Percentiles rank a stretch among this genome's conserved stretches.
Evolutionary conservation across 2,113 vertebrate species (phyloP).

Genomic region (Melanotaenia duboulayi): DNA sequence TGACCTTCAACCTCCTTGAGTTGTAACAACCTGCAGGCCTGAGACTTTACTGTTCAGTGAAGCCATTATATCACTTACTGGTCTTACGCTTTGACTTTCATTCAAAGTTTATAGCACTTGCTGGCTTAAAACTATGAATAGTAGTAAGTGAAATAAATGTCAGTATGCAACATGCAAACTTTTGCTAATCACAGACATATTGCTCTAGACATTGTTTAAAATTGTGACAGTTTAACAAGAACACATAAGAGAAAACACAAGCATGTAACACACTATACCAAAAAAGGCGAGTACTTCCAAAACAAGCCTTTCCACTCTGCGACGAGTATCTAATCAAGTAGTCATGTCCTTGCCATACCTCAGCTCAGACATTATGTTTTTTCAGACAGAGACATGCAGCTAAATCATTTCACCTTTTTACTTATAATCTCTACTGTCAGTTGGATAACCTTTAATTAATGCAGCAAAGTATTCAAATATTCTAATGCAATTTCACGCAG

Average conservation of each 20-base stretch:
- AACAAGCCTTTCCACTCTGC: background rate
- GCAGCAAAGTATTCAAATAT: constrained; percentile 20
- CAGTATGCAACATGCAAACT: too few relatives aligned
- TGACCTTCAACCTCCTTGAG: constrained; percentile 30
- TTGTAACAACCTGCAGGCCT: constrained; percentile 34
- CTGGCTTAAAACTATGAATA: too few relatives aligned
- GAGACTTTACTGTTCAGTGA: constrained; percentile 29
- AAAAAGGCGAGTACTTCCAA: background rate
- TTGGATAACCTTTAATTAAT: constrained; percentile 40
- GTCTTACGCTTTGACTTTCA: background rate
- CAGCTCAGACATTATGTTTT: constrained; percentile 10
- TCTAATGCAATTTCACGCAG: constrained; percentile 21
- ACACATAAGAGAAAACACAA: background rate
- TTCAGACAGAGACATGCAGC: background rate
- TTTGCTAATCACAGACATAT: too few relatives aligned
- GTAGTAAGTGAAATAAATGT: too few relatives aligned
- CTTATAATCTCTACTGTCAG: constrained; percentile 17
- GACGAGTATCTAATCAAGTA: constrained; percentile 19
- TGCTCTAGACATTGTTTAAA: too few relatives aligned
- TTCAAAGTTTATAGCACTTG: background rate
- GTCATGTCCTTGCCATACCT: constrained; percentile 1
- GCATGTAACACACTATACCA: background rate
- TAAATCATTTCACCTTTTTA: constrained; percentile 27
- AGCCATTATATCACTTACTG: constrained; percentile 26
- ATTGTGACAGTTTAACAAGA: too few relatives aligned